These are phyloP conservation scores for Globodera rostochiensis DNA, from an alignment of 1,140 invertebrate genomes.

Conservation along the genomic window DNA sequence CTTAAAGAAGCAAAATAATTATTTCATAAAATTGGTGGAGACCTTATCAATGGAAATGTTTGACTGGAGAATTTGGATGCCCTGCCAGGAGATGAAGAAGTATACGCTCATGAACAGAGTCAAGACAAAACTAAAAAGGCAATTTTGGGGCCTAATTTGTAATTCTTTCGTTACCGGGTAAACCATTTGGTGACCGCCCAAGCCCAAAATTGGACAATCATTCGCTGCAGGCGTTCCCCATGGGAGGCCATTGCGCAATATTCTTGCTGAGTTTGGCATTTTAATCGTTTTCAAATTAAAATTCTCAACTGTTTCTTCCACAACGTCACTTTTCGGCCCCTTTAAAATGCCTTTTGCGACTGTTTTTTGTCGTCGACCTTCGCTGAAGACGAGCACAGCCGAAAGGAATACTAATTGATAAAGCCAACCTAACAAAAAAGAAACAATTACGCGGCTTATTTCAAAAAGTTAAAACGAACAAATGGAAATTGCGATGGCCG, in stretches of 20 bases:
- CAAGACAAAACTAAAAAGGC: conserved; percentile 38
- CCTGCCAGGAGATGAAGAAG: conserved; percentile 57
- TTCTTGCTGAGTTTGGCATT: neutral
- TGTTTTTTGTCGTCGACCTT: conserved; percentile 62
- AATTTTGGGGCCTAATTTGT: neutral
- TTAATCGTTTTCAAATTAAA: neutral
- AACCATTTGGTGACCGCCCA: conserved; percentile 49
- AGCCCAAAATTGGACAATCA: conserved; percentile 51
- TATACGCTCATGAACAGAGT: conserved; percentile 51
- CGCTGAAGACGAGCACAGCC: conserved; percentile 79
- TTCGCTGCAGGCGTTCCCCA: conserved; percentile 34
- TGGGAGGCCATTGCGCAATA: neutral
- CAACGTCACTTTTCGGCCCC: neutral
- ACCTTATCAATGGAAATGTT: conserved; percentile 60
- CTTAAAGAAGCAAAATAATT: conserved; percentile 37
- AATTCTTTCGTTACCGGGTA: conserved; percentile 34
- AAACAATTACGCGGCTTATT: conserved; percentile 68
- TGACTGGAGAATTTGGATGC: conserved; percentile 54
- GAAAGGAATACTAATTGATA: conserved; percentile 94
- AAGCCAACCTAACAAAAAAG: conserved; percentile 16
- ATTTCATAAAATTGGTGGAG: neutral
- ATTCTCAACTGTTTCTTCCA: neutral
- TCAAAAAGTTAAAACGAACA: conserved; percentile 68
- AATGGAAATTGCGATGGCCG: conserved; percentile 83
- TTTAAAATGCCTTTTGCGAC: neutral